phyloP scores from a whole-genome alignment of 2,888 invertebrate genomes.

The Drosophila nr. perissopoda region DNA sequence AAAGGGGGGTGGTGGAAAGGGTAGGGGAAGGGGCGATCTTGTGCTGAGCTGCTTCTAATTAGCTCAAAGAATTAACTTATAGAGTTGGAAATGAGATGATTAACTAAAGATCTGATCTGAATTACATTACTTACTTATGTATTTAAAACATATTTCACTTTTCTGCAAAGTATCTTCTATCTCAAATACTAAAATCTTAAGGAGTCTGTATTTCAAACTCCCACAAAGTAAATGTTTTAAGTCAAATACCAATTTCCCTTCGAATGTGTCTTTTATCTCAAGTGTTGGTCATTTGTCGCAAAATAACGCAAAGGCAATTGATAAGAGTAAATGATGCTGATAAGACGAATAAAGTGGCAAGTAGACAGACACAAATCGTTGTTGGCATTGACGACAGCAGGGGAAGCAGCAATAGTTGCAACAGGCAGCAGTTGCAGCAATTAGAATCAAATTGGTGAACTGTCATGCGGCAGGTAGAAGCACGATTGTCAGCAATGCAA shows the following conservation, averaged over 20 bases:
- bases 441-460: constrained; percentile 71
- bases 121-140: no score
- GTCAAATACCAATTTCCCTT: background rate
- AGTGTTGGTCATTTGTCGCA: constrained; percentile 2
- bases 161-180: background rate
- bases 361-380: constrained; percentile 38
- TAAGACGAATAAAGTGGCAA: constrained; percentile 37
- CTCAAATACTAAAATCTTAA: background rate
- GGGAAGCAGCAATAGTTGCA: constrained; percentile 10
- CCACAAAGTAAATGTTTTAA: background rate
- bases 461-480: constrained; percentile 23
- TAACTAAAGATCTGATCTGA: background rate
- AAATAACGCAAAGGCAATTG: constrained; percentile 9
- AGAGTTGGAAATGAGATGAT: background rate
- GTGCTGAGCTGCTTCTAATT: background rate
- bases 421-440: constrained; percentile 44
- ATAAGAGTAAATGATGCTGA: constrained; percentile 42
- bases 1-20: background rate
- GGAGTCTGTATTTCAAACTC: background rate
- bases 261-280: background rate
- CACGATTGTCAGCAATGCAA: constrained; percentile 7
- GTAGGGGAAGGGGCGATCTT: background rate
- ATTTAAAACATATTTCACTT: background rate
- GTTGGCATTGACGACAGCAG: constrained; percentile 40
- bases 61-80: background rate